phyloP scores from a whole-genome alignment of 2,797 vertebrate genomes.

The Sebastes hubbsi region DNA sequence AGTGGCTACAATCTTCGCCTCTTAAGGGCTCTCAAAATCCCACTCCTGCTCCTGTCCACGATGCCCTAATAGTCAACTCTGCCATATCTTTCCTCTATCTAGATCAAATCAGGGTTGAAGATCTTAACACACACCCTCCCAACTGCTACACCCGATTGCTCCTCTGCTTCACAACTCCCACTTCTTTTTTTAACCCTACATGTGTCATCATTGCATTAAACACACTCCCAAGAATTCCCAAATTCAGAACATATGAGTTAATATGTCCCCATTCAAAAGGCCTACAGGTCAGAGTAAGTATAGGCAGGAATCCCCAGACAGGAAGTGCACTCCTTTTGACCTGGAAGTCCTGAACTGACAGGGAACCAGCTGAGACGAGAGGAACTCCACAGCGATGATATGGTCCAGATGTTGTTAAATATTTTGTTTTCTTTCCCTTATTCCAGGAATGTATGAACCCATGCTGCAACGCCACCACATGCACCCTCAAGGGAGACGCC shows the following conservation, averaged over 20 bases:
- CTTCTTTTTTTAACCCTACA: background rate
- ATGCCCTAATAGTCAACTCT: background rate
- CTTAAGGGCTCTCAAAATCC: slow-evolving; percentile 33
- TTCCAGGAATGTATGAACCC: slow-evolving; percentile 91
- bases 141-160: slow-evolving; percentile 5
- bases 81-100: background rate
- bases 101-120: slow-evolving; percentile 7
- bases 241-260: slow-evolving; percentile 63
- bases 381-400: slow-evolving; percentile 19
- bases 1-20: slow-evolving; percentile 15
- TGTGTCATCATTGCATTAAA: background rate
- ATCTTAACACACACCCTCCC: background rate
- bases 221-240: background rate
- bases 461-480: slow-evolving; percentile 95
- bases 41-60: background rate
- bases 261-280: slow-evolving; percentile 22
- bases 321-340: slow-evolving; percentile 50
- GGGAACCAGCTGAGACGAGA: slow-evolving; percentile 10
- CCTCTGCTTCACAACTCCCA: background rate
- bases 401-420: slow-evolving; percentile 37
- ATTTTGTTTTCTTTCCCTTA: slow-evolving; percentile 17
- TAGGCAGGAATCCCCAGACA: slow-evolving; percentile 36
- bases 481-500: slow-evolving; percentile 87
- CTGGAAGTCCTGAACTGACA: slow-evolving; percentile 48
- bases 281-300: slow-evolving; percentile 39